phyloP scores from a whole-genome alignment of 2,797 vertebrate species.

The Enoplosus armatus region DNA sequence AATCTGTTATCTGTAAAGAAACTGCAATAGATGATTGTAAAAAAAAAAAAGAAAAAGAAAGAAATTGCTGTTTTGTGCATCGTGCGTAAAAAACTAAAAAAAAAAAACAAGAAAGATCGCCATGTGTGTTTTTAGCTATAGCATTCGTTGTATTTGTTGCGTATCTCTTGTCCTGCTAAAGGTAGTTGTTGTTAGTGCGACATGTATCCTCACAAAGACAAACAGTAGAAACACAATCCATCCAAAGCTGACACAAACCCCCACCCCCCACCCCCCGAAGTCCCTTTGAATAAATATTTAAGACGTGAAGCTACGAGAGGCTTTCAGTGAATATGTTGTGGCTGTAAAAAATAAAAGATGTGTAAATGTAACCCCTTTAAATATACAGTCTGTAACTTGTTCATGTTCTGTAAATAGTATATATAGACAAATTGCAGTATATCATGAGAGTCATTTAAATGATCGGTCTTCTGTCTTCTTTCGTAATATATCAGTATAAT shows the following conservation, averaged over 20 bases:
- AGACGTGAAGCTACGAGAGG: conserved; percentile 55
- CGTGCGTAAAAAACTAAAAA: conserved; percentile 54
- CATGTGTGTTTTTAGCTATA: conserved; percentile 67
- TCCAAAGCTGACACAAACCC: conserved; percentile 36
- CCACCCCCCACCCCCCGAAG: no score
- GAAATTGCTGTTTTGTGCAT: conserved; percentile 82
- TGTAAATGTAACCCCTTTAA: conserved; percentile 82
- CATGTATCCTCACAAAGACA: conserved; percentile 53
- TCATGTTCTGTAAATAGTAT: conserved; percentile 79
- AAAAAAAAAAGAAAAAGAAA: conserved; percentile 55
- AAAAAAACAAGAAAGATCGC: conserved; percentile 13
- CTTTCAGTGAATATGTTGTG: conserved; percentile 67
- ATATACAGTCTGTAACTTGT: conserved; percentile 56
- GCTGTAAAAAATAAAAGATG: conserved; percentile 63
- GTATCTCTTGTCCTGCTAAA: conserved; percentile 50
- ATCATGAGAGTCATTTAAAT: conserved; percentile 45
- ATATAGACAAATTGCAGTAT: conserved; percentile 70
- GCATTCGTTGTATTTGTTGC: conserved; percentile 69
- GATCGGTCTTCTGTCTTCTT: conserved; percentile 34
- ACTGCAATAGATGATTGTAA: conserved; percentile 73
- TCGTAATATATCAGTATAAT: conserved; percentile 67
- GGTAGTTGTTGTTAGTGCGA: conserved; percentile 48
- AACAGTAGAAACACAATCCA: conserved; percentile 44
- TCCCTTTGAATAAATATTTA: conserved; percentile 46
- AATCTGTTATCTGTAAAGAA: conserved; percentile 68